Conservation (phyloP, 1,140 invertebrate genomes). For the Leptinotarsa undecemlineata region DNA sequence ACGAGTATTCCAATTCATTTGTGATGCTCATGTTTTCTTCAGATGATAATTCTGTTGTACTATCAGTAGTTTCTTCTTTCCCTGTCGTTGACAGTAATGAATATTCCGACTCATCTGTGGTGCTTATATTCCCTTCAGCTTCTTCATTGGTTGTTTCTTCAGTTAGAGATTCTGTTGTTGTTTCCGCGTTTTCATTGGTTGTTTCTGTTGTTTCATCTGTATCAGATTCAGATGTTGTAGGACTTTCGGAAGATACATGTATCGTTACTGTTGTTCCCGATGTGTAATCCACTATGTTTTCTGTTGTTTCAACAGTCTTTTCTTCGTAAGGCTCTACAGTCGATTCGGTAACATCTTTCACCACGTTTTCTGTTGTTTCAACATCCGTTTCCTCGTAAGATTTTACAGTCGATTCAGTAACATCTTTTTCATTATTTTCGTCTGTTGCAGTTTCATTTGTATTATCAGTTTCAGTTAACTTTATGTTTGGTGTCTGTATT, state of each 20-base stretch:
- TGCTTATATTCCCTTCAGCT: neutral
- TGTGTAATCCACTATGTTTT: neutral
- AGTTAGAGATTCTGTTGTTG: neutral
- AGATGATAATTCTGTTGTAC: neutral
- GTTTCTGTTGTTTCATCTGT: neutral
- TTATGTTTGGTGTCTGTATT: neutral
- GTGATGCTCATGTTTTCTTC: neutral
- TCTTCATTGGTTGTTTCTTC: neutral
- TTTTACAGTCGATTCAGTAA: neutral
- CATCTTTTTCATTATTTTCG: neutral
- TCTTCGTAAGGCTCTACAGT: constrained; percentile 14
- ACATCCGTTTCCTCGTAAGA: neutral
- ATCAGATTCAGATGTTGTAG: neutral
- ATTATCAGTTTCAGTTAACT: neutral
- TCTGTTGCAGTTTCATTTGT: neutral
- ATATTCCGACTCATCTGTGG: neutral
- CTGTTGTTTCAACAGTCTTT: neutral
- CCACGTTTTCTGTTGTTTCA: neutral
- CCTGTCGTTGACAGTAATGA: neutral
- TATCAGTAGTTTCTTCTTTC: neutral
- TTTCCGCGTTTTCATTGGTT: neutral
- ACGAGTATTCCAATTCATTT: too few relatives aligned
- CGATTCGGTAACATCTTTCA: neutral
- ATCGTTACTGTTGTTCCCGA: neutral
- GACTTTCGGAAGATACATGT: neutral